A percentile compares a stretch with the other conserved stretches of the same genome.
Evolutionary conservation across 2,797 vertebrate species (phyloP).

Genomic region (Phoxinus dragarum): DNA sequence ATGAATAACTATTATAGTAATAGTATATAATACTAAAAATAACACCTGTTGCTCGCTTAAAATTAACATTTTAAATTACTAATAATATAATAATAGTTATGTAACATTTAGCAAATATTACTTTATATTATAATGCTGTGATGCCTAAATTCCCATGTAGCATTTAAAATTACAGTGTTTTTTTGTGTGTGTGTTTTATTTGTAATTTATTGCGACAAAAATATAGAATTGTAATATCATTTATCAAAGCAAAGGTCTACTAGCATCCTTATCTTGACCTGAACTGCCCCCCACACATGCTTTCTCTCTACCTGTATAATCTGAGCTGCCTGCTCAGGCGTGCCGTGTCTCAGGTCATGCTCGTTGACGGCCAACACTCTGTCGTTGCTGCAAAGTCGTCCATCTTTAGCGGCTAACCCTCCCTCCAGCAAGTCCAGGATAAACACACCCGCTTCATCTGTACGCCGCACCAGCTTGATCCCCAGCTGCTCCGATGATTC

Average conservation of each 20-base stretch:
- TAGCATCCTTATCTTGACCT: constrained; percentile 6
- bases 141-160: background rate
- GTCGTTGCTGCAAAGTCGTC: constrained; percentile 92
- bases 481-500: constrained; percentile 95
- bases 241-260: background rate
- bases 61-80: background rate
- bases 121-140: no score
- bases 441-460: constrained; percentile 94
- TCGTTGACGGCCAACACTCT: constrained; percentile 94
- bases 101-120: background rate
- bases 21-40: background rate
- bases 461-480: constrained; percentile 95
- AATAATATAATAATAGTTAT: background rate
- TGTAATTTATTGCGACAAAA: background rate
- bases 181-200: background rate
- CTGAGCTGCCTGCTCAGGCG: constrained; percentile 95
- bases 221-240: background rate
- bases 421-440: constrained; percentile 95
- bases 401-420: constrained; percentile 93
- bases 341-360: constrained; percentile 93
- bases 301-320: constrained; percentile 90
- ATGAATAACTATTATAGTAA: background rate
- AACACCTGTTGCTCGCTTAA: background rate
- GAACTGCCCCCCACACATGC: constrained; percentile 10
- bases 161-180: background rate